Evolutionary conservation across 2,888 invertebrate genomes (phyloP).

Genomic region (Cheilosia scutellata): DNA sequence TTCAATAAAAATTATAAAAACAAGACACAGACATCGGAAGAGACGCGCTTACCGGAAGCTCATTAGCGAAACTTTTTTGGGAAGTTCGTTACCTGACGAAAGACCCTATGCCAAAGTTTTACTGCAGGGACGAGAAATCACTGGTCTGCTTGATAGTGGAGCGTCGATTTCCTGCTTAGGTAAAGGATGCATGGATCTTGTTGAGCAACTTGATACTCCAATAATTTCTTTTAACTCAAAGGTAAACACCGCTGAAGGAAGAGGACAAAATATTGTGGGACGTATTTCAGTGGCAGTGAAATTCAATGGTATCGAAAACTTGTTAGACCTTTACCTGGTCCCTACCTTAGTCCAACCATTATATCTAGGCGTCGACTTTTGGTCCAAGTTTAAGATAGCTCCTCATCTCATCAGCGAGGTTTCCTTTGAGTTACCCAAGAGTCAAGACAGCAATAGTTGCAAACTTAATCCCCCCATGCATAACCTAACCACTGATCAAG

Average conservation of each 20-base stretch:
- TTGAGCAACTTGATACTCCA: constrained; percentile 1
- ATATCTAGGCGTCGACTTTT: constrained; percentile 24
- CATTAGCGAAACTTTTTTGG: not conserved
- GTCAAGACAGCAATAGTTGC: not conserved
- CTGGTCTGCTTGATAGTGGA: constrained; percentile 21
- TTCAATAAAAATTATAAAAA: constrained; percentile 1
- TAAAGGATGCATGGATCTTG: constrained; percentile 17
- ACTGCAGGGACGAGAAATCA: not conserved
- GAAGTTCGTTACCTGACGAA: not conserved
- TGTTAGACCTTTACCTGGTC: constrained; percentile 5
- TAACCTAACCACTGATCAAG: too few relatives aligned
- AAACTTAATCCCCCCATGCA: not conserved
- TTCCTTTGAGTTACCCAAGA: not conserved
- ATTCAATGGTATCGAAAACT: not conserved
- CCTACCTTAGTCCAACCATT: constrained; percentile 14
- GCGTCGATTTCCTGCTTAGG: constrained; percentile 23
- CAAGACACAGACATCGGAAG: not conserved
- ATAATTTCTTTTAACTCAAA: not conserved
- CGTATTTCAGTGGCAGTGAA: constrained; percentile 7
- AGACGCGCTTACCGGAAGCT: not conserved
- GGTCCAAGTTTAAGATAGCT: constrained; percentile 30
- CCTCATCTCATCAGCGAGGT: constrained; percentile 18
- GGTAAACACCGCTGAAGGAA: constrained; percentile 23
- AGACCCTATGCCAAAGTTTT: not conserved
- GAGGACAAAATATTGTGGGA: constrained; percentile 22